phyloP scores from a whole-genome alignment of 2,888 invertebrate genomes.

The Athripsodes cinereus region DNA sequence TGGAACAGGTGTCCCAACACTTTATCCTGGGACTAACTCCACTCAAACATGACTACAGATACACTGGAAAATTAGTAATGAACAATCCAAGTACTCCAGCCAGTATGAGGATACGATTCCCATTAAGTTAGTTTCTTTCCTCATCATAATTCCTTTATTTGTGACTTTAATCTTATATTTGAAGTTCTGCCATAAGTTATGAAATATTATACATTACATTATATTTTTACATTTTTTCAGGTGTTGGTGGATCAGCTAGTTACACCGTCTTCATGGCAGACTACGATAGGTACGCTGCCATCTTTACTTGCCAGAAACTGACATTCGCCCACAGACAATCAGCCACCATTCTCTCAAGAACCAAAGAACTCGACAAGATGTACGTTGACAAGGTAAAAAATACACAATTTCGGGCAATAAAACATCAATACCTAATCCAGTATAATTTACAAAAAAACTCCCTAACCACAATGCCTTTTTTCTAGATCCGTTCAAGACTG shows the following conservation, averaged over 20 bases:
- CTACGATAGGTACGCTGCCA: conserved; percentile 65
- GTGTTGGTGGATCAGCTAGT: conserved; percentile 66
- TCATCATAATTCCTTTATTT: background rate
- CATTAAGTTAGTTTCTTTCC: conserved; percentile 58
- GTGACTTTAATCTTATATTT: too few species aligned
- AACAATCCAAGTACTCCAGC: conserved; percentile 60
- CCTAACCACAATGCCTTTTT: too few species aligned
- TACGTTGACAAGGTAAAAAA: conserved; percentile 59
- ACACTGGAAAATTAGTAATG: conserved; percentile 63
- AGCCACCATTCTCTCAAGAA: conserved; percentile 74
- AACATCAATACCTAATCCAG: too few species aligned
- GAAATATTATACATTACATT: background rate
- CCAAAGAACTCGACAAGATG: conserved; percentile 63
- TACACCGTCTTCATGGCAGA: conserved; percentile 72
- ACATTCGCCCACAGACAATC: conserved; percentile 70
- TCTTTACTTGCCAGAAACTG: conserved; percentile 74
- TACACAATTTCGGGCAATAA: too few species aligned
- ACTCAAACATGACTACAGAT: conserved; percentile 72
- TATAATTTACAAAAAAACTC: background rate
- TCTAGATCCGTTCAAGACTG: conserved; percentile 35
- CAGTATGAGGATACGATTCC: conserved; percentile 70
- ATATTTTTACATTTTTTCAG: conserved; percentile 37
- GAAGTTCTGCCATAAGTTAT: too few species aligned
- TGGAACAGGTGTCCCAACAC: conserved; percentile 71
- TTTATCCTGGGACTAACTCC: conserved; percentile 63